Conservation (phyloP, 1,140 invertebrate species). For the Araneus ventricosus region DNA sequence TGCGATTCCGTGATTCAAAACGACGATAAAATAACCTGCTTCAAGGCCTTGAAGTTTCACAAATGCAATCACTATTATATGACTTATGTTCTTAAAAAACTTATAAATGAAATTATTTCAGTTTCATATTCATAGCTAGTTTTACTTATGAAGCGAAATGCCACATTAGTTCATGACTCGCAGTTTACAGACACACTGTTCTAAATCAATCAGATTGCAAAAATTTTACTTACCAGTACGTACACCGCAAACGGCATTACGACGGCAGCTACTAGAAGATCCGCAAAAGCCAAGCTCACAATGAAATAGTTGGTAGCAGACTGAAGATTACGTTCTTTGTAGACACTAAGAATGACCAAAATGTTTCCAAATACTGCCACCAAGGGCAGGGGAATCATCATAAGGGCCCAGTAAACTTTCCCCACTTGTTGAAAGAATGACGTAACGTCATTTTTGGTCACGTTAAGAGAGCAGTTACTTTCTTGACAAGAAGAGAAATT, state of each 20-base stretch:
- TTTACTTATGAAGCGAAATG: too few species aligned
- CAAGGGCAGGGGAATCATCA: slow-evolving; percentile 93
- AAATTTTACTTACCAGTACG: slow-evolving; percentile 89
- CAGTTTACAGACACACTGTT: too few species aligned
- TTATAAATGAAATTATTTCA: too few species aligned
- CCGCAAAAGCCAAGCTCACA: slow-evolving; percentile 97
- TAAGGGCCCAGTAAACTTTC: slow-evolving; percentile 88
- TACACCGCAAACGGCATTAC: slow-evolving; percentile 99
- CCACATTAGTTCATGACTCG: too few species aligned
- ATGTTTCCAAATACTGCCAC: slow-evolving; percentile 98
- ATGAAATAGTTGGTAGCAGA: slow-evolving; percentile 99
- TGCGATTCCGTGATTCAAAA: too few species aligned
- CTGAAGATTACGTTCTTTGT: slow-evolving; percentile 92
- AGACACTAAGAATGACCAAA: slow-evolving; percentile 96
- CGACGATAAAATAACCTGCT: too few species aligned
- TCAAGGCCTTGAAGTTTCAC: too few species aligned
- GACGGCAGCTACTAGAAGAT: slow-evolving; percentile 95
- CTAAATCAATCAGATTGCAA: neutral
- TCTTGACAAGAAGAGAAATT: neutral
- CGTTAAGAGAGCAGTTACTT: neutral
- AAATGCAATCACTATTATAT: too few species aligned
- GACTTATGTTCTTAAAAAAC: too few species aligned
- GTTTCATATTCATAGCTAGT: too few species aligned
- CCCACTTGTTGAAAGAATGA: neutral
- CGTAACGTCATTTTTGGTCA: too few species aligned